Percentiles rank a stretch among this genome's conserved stretches.
phyloP scores from a whole-genome alignment of 2,113 vertebrate species.

The Brienomyrus brachyistius region DNA sequence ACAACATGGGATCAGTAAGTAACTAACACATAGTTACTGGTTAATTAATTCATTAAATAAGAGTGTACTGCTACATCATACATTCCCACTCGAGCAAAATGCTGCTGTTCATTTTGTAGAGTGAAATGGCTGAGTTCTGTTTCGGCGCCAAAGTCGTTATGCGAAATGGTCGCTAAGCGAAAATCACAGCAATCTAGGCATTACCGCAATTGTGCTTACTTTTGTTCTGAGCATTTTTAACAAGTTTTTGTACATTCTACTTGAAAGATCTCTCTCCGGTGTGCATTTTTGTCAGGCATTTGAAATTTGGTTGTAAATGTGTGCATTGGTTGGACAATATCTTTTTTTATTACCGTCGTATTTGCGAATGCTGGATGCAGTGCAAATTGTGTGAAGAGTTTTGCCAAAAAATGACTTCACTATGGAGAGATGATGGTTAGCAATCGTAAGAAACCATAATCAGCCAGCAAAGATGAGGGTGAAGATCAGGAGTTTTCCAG shows the following conservation, averaged over 20 bases:
- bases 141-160: not conserved
- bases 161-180: not conserved
- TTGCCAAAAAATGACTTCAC: not conserved
- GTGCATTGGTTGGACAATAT: not conserved
- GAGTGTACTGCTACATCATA: not conserved
- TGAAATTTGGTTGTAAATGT: not conserved
- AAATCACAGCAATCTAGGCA: not conserved
- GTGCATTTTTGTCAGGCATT: not conserved
- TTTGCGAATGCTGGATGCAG: not conserved
- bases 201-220: not conserved
- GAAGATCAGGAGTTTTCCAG: not conserved
- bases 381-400: not conserved
- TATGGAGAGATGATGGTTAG: not conserved
- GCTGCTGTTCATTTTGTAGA: not conserved
- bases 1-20: not conserved
- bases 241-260: not conserved
- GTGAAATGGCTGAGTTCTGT: not conserved
- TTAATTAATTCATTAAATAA: not conserved
- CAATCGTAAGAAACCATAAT: not conserved
- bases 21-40: not conserved
- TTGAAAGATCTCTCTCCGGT: not conserved
- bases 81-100: not conserved
- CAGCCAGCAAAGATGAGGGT: not conserved
- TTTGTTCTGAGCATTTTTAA: not conserved
- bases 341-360: not conserved